Evolutionary conservation across 2,113 vertebrate genomes (phyloP).

Genomic region (Cranoglanis bouderius): DNA sequence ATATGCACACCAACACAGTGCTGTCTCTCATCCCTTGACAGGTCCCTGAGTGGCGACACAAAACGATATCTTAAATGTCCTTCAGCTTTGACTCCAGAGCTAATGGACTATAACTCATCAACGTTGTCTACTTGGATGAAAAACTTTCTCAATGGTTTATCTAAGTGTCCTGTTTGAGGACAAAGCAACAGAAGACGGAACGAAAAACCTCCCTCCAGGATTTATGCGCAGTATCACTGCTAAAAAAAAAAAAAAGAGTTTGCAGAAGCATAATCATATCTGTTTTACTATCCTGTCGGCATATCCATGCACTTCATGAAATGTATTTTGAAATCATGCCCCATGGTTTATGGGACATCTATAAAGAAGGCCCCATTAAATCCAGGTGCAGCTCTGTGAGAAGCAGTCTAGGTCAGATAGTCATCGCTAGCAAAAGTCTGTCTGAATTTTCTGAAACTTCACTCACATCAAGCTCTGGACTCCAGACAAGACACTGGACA

Average conservation of each 20-base stretch:
- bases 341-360: conserved; percentile 54
- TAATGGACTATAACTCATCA: conserved; percentile 54
- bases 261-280: conserved; percentile 50
- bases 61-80: conserved; percentile 52
- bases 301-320: conserved; percentile 55
- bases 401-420: conserved; percentile 21
- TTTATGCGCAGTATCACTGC: conserved; percentile 38
- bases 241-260: conserved; percentile 39
- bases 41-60: conserved; percentile 45
- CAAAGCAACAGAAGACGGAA: conserved; percentile 10
- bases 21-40: conserved; percentile 42
- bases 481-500: conserved; percentile 44
- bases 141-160: conserved; percentile 35
- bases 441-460: conserved; percentile 35
- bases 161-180: conserved; percentile 41
- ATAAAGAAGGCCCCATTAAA: conserved; percentile 46
- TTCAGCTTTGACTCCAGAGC: conserved; percentile 46
- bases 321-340: conserved; percentile 56
- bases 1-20: conserved; percentile 47
- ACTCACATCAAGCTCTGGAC: conserved; percentile 37
- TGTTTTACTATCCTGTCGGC: conserved; percentile 55
- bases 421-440: conserved; percentile 37
- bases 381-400: conserved; percentile 46
- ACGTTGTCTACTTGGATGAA: conserved; percentile 49
- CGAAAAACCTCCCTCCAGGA: conserved; percentile 9